phyloP scores from a whole-genome alignment of 2,113 vertebrate genomes.

The Colaptes auratus region DNA sequence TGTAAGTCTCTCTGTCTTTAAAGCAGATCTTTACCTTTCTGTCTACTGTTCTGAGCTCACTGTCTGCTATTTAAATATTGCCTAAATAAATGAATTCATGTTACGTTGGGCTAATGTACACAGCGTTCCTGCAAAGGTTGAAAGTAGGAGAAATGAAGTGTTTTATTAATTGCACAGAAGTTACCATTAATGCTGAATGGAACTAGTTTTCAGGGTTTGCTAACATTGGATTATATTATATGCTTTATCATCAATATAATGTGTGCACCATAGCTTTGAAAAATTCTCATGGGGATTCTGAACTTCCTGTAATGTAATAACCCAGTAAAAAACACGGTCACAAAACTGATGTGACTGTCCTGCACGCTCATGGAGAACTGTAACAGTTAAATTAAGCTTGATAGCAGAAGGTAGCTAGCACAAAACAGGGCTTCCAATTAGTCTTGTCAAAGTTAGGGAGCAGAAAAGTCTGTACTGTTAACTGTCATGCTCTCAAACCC shows the following conservation, averaged over 20 bases:
- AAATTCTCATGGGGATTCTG: background rate
- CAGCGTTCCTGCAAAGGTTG: background rate
- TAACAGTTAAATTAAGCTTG: background rate
- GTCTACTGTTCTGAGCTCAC: slow-evolving; percentile 42
- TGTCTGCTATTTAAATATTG: slow-evolving; percentile 42
- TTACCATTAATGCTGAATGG: background rate
- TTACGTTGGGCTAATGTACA: background rate
- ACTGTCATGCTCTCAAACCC: background rate
- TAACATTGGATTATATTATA: background rate
- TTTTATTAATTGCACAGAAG: background rate
- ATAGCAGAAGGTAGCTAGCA: background rate
- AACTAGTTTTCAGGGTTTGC: background rate
- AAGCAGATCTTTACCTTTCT: slow-evolving; percentile 44
- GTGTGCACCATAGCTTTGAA: background rate
- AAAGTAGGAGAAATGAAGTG: background rate
- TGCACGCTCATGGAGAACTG: background rate
- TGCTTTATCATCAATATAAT: background rate
- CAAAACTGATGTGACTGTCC: background rate
- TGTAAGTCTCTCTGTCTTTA: slow-evolving; percentile 43
- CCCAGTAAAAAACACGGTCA: background rate
- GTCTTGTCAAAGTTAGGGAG: background rate
- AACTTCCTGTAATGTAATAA: background rate
- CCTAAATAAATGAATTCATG: background rate
- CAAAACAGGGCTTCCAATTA: background rate
- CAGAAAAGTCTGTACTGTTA: background rate